Conservation (phyloP, 2,888 invertebrate species). For the Diplazon laetatorius region DNA sequence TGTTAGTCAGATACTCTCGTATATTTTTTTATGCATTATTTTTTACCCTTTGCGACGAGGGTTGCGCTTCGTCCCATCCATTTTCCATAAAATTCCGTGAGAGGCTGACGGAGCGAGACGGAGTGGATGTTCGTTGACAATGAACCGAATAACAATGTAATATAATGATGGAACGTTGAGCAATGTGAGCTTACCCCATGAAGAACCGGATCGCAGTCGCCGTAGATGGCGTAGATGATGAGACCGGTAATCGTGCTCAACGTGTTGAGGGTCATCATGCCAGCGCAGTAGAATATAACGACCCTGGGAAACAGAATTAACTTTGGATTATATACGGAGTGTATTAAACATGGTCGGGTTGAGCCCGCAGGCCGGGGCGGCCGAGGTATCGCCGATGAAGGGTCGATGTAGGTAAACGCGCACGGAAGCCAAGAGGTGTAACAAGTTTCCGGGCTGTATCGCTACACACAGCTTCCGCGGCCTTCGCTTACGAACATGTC, state of each 20-base stretch:
- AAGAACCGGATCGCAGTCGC: conserved; percentile 85
- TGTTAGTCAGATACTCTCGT: neutral
- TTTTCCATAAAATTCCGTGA: conserved; percentile 47
- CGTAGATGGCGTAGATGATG: conserved; percentile 85
- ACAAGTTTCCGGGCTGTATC: conserved; percentile 6
- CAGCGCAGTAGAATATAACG: conserved; percentile 78
- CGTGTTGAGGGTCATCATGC: conserved; percentile 84
- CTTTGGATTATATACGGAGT: conserved; percentile 6
- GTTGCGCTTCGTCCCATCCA: conserved; percentile 38
- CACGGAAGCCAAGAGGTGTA: neutral
- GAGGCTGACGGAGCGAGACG: conserved; percentile 10
- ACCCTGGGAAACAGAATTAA: conserved; percentile 69
- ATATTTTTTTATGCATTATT: no score
- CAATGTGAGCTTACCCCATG: conserved; percentile 79
- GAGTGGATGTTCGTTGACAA: neutral
- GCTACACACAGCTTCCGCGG: conserved; percentile 29
- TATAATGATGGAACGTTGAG: neutral
- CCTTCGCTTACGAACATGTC: neutral
- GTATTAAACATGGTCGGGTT: conserved; percentile 9
- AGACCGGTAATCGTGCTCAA: conserved; percentile 85
- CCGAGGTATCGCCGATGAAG: neutral
- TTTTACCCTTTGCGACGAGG: conserved; percentile 2
- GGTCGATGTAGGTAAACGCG: neutral
- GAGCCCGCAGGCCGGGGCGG: neutral
- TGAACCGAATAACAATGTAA: neutral